Conservation (phyloP, 1,140 invertebrate species). For the Aphelenchoides fujianensis region DNA sequence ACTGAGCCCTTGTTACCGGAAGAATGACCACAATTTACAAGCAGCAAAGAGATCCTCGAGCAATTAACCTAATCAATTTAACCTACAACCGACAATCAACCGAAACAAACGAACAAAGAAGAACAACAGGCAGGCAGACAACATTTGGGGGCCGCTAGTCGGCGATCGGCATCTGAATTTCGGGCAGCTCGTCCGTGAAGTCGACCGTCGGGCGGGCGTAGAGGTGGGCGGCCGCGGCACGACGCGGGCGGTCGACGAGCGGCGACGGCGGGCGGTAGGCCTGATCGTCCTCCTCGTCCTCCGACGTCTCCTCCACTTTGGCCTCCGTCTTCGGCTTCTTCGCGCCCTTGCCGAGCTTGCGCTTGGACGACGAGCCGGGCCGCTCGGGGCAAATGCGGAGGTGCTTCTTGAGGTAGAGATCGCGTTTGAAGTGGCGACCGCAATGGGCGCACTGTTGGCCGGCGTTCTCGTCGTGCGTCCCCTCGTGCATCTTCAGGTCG, state of each 20-base stretch:
- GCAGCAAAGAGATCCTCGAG: no score
- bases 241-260: background rate
- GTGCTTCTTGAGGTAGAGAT: conserved; percentile 8
- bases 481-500: conserved; percentile 32
- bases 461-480: conserved; percentile 22
- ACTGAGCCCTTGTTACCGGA: no score
- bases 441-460: background rate
- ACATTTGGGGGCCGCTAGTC: no score
- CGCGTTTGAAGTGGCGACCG: conserved; percentile 4
- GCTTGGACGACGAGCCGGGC: background rate
- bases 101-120: no score
- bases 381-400: background rate
- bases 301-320: background rate
- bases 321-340: background rate
- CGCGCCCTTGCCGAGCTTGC: no score
- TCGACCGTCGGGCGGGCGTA: background rate
- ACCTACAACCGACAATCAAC: no score
- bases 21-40: no score
- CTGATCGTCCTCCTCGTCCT: background rate
- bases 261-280: background rate
- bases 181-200: no score
- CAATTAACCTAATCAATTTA: no score
- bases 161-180: no score
- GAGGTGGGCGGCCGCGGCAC: background rate
- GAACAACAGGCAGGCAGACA: no score